Evolutionary conservation across 2,888 invertebrate species (phyloP).

Genomic region (Drosophila macrothrix): DNA sequence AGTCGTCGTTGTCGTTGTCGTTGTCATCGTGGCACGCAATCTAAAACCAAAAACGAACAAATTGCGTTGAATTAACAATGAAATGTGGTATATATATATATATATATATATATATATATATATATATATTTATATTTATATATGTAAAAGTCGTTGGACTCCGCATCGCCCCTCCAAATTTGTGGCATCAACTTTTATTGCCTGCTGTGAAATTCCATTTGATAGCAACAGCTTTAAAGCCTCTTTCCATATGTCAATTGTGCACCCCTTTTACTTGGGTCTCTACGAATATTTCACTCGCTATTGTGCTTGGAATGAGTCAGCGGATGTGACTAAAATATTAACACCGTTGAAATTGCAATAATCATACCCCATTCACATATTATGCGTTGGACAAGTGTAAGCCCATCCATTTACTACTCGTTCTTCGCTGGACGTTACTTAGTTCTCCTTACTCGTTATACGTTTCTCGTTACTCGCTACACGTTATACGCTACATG

Average conservation of each 20-base stretch:
- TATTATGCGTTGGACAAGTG: neutral
- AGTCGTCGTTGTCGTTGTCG: conserved; percentile 13
- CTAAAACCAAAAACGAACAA: conserved; percentile 46
- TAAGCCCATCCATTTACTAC: neutral
- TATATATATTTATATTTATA: conserved; percentile 13
- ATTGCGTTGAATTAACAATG: conserved; percentile 61
- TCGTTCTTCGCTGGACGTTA: neutral
- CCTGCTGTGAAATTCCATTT: conserved; percentile 62
- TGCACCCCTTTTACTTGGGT: conserved; percentile 17
- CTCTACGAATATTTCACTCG: conserved; percentile 21
- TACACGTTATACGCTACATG: too few species aligned
- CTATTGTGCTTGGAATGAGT: conserved; percentile 34
- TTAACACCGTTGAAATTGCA: conserved; percentile 25
- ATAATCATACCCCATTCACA: neutral
- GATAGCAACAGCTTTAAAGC: conserved; percentile 59
- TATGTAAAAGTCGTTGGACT: conserved; percentile 38
- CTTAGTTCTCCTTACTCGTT: neutral
- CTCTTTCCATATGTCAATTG: conserved; percentile 33
- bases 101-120: neutral
- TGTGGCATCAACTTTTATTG: conserved; percentile 27
- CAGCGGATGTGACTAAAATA: conserved; percentile 30
- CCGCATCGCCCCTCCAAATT: neutral
- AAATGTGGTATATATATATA: conserved; percentile 41
- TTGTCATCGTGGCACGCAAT: conserved; percentile 28
- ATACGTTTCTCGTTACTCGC: too few species aligned